Evolutionary conservation across 2,113 vertebrate genomes (phyloP).

Genomic region (Leptocoma aspasia): DNA sequence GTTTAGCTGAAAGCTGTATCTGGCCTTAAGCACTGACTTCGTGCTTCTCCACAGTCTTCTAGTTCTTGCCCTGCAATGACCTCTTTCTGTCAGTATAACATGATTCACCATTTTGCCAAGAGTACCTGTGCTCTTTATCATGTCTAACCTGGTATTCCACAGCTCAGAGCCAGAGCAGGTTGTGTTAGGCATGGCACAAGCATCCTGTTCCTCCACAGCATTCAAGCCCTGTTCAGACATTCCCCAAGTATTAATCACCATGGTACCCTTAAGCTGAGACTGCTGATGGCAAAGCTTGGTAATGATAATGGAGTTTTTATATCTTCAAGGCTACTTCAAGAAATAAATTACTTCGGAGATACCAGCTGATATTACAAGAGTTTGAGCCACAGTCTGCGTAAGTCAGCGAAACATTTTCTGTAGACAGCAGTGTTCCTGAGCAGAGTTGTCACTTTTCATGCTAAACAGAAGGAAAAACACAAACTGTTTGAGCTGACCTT

Average conservation of each 20-base stretch:
- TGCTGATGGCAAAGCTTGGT: neutral
- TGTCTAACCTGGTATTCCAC: neutral
- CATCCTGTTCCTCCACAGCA: neutral
- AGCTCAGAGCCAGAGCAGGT: neutral
- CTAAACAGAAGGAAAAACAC: neutral
- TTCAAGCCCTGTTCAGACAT: neutral
- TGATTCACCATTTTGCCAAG: neutral
- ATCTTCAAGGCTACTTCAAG: neutral
- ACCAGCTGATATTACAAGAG: neutral
- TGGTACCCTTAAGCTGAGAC: neutral
- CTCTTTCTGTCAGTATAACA: neutral
- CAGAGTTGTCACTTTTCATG: neutral
- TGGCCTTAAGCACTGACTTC: neutral
- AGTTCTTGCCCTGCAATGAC: neutral
- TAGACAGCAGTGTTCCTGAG: neutral
- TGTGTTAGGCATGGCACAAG: neutral
- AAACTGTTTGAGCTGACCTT: neutral
- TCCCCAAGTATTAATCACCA: neutral
- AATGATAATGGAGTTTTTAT: neutral
- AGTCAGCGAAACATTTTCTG: neutral
- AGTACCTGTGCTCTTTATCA: neutral
- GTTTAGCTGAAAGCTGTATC: neutral
- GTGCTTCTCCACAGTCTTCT: neutral
- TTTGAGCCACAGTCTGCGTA: neutral
- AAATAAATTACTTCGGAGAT: neutral